A percentile compares a stretch with the other conserved stretches of the same genome.
phyloP scores from a whole-genome alignment of 1,140 invertebrate species.

The Potamilus streckersoni region DNA sequence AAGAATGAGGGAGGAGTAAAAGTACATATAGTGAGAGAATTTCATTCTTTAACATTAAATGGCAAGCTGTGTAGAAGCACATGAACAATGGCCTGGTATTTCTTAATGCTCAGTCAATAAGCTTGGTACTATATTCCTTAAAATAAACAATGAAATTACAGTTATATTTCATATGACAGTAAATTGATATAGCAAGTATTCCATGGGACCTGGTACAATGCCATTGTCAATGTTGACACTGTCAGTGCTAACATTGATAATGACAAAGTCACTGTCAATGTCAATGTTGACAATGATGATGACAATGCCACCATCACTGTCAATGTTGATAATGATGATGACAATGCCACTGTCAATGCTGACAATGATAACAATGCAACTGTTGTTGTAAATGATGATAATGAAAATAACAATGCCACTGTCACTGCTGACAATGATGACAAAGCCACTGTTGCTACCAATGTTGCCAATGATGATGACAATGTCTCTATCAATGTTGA shows the following conservation, averaged over 20 bases:
- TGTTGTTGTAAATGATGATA: constrained; percentile 5
- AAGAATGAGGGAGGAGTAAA: no score
- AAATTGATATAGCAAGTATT: no score
- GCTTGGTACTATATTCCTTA: no score
- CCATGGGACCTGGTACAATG: constrained; percentile 2
- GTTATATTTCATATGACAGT: no score
- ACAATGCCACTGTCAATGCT: neutral
- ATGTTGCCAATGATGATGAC: constrained; percentile 13
- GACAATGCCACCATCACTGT: neutral
- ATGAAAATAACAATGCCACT: constrained; percentile 10
- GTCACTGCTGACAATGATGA: constrained; percentile 13
- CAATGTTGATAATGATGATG: constrained; percentile 6
- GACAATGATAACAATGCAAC: neutral
- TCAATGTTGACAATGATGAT: constrained; percentile 10
- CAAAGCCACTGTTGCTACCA: neutral
- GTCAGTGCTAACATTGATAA: constrained; percentile 15
- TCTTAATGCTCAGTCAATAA: no score
- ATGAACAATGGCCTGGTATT: no score
- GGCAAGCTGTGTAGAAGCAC: no score
- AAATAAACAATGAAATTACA: no score
- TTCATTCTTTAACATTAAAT: no score
- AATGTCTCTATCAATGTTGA: constrained; percentile 13
- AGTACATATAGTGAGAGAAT: no score
- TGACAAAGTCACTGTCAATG: neutral
- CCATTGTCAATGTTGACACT: constrained; percentile 6